Percentiles rank a stretch among this genome's conserved stretches.
phyloP scores from a whole-genome alignment of 1,140 invertebrate species.

The Philopotamus ludificatus region DNA sequence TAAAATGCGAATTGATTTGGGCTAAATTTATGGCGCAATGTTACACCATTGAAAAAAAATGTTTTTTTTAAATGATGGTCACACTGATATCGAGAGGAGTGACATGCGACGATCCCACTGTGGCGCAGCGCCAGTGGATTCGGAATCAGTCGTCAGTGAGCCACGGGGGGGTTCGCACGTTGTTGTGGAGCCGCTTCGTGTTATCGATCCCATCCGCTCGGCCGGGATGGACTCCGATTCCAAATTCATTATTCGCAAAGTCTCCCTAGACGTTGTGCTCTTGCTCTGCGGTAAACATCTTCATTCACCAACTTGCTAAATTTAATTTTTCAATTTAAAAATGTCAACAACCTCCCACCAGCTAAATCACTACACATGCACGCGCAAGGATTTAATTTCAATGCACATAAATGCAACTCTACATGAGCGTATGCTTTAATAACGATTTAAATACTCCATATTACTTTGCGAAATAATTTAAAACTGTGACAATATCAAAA shows the following conservation, averaged over 20 bases:
- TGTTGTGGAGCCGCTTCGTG: no score
- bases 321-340: background rate
- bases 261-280: constrained; percentile 23
- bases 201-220: background rate
- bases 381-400: background rate
- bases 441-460: no score
- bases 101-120: no score
- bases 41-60: no score
- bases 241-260: constrained; percentile 30
- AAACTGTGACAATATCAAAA: no score
- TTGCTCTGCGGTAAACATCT: constrained; percentile 25
- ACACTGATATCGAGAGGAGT: no score
- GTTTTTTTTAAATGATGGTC: no score
- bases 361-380: background rate
- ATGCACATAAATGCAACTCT: background rate
- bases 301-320: background rate
- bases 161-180: background rate
- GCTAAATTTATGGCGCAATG: no score
- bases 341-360: background rate
- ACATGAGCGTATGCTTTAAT: background rate
- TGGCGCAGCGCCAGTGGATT: background rate
- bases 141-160: background rate
- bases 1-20: no score
- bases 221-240: constrained; percentile 30
- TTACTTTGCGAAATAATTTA: no score